Base-by-base conservation (phyloP, 2,888 invertebrate genomes). In the Ochropleura leucogaster region DNA sequence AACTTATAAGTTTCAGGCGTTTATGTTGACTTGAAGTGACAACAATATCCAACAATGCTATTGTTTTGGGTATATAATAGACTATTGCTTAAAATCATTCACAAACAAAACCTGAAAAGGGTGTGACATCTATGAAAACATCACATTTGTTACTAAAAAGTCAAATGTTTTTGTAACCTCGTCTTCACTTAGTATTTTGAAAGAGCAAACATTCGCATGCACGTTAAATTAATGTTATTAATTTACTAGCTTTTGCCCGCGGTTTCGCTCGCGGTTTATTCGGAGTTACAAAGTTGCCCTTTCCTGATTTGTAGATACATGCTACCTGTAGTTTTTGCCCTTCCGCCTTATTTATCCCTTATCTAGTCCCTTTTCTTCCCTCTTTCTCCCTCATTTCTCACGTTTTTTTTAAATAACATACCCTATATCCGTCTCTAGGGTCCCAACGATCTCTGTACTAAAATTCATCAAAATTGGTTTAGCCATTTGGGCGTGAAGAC, bases 1-100 rank as follows among this genome's bases (percentile, higher is more conserved):
- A 59, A 77, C 53, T 82, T 71, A 60, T 3, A 68, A 55, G 20
- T 62, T 57, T 20, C 59, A 84, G 88, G 87, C 83, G 86, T 65
- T 68, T 16, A 20, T 40, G 6, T 49, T 57, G 30, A 55, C 40
- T 4, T n/a, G 18, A 12, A 46, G 2, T 2, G 18, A 60, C 8
- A 49, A 40, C 10, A 77, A 74, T 63, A 51, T 74, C 59, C 0
- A 47, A 46, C 5, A 42, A 65, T 66, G 16, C n/a, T 4, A 42
- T 40, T 74, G n/a, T 64, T 60, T 44, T 60, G 4, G 64, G 49
- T 18, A 8, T 62, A n/a, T 18, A 12, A 20, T 12, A 1, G 0
- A 49, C 14, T 49, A 16, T 49, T 53, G 42, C 18, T 49, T 51
- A 6, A 40, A 53, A 42, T 14, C 14, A 42, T 55, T 44, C n/a